Evolutionary conservation across 2,888 invertebrate species (phyloP).

Genomic region (Heliconius ismenius): DNA sequence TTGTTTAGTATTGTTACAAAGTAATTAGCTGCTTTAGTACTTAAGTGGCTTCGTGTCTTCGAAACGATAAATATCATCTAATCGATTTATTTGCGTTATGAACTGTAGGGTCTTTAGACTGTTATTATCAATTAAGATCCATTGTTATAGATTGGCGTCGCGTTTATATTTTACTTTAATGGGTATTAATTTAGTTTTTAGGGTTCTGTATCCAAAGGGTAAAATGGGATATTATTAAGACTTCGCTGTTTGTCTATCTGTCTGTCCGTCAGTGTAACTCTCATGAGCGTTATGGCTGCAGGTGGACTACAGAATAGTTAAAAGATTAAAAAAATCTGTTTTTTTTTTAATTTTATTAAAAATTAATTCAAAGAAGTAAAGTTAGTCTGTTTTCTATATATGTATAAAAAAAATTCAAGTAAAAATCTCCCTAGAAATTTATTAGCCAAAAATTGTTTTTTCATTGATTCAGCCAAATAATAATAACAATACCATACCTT

Average conservation of each 20-base stretch:
- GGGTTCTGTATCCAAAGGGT: too few relatives aligned
- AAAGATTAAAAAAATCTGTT: too few relatives aligned
- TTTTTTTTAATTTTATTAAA: too few relatives aligned
- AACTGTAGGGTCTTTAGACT: neutral
- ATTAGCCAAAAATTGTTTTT: too few relatives aligned
- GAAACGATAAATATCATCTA: slow-evolving; percentile 24
- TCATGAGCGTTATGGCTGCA: too few relatives aligned
- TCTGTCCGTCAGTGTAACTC: too few relatives aligned
- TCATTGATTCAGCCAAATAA: neutral
- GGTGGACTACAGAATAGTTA: neutral
- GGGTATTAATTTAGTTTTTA: neutral
- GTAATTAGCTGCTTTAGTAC: slow-evolving; percentile 44
- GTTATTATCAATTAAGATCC: slow-evolving; percentile 4
- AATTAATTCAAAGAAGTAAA: too few relatives aligned
- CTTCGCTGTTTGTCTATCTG: too few relatives aligned
- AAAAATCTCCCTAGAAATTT: too few relatives aligned
- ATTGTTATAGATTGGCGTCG: neutral
- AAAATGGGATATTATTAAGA: too few relatives aligned
- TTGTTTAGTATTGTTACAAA: slow-evolving; percentile 46
- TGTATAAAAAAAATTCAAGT: too few relatives aligned
- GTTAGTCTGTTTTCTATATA: too few relatives aligned
- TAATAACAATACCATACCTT: neutral
- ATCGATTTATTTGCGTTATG: slow-evolving; percentile 22
- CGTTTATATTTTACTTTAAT: slow-evolving; percentile 1
- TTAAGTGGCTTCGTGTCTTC: slow-evolving; percentile 16